Percentiles rank a stretch among this genome's conserved stretches.
These are phyloP conservation scores for Xiphorhynchus erythropygius DNA, from an alignment of 2,797 vertebrate genomes.

Conservation along the genomic window DNA sequence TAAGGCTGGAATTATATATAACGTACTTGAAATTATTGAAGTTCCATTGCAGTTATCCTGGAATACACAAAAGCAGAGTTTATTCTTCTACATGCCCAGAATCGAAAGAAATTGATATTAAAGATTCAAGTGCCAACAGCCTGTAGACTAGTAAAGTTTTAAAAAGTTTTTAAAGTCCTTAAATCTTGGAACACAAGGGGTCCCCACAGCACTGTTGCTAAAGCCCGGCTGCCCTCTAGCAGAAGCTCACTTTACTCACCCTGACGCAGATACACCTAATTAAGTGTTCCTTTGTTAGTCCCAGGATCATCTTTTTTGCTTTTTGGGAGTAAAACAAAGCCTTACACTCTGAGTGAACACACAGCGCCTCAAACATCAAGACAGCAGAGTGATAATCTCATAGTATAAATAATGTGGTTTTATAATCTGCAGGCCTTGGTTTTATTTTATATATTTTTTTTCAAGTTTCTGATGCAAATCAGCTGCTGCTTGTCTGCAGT, in stretches of 20 bases:
- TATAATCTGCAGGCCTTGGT: background rate
- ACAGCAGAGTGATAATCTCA: background rate
- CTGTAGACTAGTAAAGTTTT: background rate
- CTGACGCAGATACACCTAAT: background rate
- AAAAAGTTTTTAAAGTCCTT: background rate
- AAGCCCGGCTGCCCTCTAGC: background rate
- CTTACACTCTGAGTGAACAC: background rate
- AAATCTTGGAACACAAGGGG: conserved; percentile 69
- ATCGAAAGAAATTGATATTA: background rate
- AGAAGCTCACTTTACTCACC: background rate
- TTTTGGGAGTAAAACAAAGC: conserved; percentile 14
- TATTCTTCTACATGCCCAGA: background rate
- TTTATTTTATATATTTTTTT: background rate
- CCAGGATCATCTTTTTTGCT: background rate
- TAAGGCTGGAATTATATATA: background rate
- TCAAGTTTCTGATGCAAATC: conserved; percentile 16
- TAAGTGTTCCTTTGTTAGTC: conserved; percentile 17
- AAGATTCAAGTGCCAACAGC: background rate
- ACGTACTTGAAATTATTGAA: fast-evolving
- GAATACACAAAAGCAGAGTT: background rate
- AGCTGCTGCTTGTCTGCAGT: background rate
- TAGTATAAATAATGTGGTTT: background rate
- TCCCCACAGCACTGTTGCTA: conserved; percentile 53
- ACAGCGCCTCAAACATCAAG: background rate
- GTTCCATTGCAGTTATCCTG: background rate